phyloP scores from a whole-genome alignment of 2,888 invertebrate genomes.

The Adela reaumurella region DNA sequence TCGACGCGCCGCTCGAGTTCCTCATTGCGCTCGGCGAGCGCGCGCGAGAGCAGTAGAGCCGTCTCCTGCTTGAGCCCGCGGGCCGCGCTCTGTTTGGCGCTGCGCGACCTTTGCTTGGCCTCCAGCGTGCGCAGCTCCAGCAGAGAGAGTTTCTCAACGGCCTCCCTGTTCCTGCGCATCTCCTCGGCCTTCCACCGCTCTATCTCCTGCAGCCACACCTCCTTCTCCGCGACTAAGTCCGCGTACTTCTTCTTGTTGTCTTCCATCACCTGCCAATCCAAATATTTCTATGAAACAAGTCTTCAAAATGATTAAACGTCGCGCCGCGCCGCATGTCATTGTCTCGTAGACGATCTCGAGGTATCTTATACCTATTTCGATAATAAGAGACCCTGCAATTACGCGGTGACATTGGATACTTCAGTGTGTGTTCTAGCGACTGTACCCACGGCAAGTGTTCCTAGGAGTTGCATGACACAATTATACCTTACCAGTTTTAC shows the following conservation, averaged over 20 bases:
- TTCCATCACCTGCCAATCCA: slow-evolving; percentile 34
- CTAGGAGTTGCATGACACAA: no score
- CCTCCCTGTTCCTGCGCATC: slow-evolving; percentile 41
- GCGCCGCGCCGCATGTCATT: no score
- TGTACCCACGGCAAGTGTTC: no score
- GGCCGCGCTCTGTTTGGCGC: slow-evolving; percentile 31
- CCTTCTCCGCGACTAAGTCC: slow-evolving; percentile 46
- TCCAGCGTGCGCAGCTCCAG: slow-evolving; percentile 28
- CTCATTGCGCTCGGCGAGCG: slow-evolving; percentile 41
- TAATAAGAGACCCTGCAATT: no score
- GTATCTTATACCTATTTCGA: no score
- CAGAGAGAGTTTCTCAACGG: slow-evolving; percentile 37
- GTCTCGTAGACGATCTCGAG: no score
- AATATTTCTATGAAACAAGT: no score
- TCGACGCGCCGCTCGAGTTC: slow-evolving; percentile 44
- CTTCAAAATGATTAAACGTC: no score
- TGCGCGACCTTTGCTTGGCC: slow-evolving; percentile 23
- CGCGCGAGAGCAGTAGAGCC: slow-evolving; percentile 26
- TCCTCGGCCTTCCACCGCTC: slow-evolving; percentile 47
- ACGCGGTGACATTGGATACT: no score
- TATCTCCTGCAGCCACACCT: slow-evolving; percentile 42
- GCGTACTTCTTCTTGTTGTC: slow-evolving; percentile 48
- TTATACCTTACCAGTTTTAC: no score
- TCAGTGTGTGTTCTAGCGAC: no score
- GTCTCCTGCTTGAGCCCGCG: slow-evolving; percentile 29